Base-by-base conservation (phyloP, 2,797 vertebrate species). In the Heliangelus exortis region DNA sequence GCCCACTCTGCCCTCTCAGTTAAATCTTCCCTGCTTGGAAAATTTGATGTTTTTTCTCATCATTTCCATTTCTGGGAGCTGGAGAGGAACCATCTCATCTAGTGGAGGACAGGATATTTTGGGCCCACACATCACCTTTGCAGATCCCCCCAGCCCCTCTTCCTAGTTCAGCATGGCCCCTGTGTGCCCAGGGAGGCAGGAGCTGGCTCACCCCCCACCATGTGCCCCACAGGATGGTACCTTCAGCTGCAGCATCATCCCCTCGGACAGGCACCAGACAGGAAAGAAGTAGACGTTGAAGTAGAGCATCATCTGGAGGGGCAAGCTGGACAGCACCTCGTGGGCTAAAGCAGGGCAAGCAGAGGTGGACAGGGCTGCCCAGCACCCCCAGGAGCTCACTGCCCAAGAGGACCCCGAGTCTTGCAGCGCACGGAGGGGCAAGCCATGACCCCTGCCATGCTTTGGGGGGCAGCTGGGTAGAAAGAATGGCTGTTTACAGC, bases 261-360 rank as follows among this genome's bases (percentile, higher is more conserved):
- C 97, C 48, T 98, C 98, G 2, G 98, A 98, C 90, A 98, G 83
- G 97, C 97, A 98, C 99, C 99, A 99, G 48, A 98, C 98, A 0
- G 98, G 98, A 62, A 98, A 98, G 92, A 98, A 99, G 95, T 97
- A 98, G 92, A 92, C 92, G 16, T 98, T 99, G 97, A 99, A 99
- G 96, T 98, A 99, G 21, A 99, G 97, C 62, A 98, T 96, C 98
- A 99, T 98, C 97, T 99, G 98, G 28, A 99, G 98, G 5, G 98
- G 98, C 39, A 99, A 98, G 92, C 98, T 97, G 69, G 98, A 98
- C 33, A 98, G 96, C 93, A 98, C 89, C 78, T 98, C 95, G 0
- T 95, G 97, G 80, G 92, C 98, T 98, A 86, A 48, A 25, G 48
- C 48, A 50, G 48, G 47, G 19, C 7, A 41, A 39, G 41, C 63